Percentiles rank a stretch among this genome's conserved stretches.
phyloP scores from a whole-genome alignment of 2,888 invertebrate genomes.

The Tinea pellionella region DNA sequence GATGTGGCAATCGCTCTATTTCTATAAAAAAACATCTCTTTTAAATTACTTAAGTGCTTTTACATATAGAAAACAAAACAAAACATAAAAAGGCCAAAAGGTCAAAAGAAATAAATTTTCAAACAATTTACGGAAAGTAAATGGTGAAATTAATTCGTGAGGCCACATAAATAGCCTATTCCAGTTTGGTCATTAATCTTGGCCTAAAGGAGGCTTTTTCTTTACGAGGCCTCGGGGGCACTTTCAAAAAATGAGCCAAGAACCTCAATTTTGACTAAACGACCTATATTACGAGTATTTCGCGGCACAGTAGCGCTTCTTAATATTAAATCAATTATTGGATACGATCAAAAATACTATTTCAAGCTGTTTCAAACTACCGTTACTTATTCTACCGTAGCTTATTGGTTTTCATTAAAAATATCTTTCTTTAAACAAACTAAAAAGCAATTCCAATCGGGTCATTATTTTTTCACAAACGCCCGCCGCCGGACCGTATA shows the following conservation, averaged over 20 bases:
- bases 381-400: neutral
- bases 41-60: neutral
- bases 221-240: conserved; percentile 31
- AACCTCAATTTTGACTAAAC: conserved; percentile 23
- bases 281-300: neutral
- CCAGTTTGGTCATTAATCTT: conserved; percentile 28
- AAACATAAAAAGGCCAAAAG: neutral
- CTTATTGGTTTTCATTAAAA: neutral
- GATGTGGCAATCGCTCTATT: neutral
- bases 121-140: neutral
- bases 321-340: too few species aligned
- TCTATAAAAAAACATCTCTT: neutral
- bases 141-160: neutral
- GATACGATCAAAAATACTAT: too few species aligned
- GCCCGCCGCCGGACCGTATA: neutral
- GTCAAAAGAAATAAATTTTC: neutral
- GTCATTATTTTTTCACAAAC: neutral
- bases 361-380: neutral
- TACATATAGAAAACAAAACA: neutral
- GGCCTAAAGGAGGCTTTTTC: conserved; percentile 20
- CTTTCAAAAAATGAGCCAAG: conserved; percentile 25
- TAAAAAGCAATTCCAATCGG: neutral
- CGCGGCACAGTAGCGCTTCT: neutral
- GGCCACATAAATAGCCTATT: conserved; percentile 7
- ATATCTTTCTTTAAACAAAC: neutral